Percentiles rank a stretch among this genome's conserved stretches.
These are phyloP conservation scores for Zoanthus solanderi DNA, from an alignment of 92 coral and sea anemone species.

Conservation along the genomic window DNA sequence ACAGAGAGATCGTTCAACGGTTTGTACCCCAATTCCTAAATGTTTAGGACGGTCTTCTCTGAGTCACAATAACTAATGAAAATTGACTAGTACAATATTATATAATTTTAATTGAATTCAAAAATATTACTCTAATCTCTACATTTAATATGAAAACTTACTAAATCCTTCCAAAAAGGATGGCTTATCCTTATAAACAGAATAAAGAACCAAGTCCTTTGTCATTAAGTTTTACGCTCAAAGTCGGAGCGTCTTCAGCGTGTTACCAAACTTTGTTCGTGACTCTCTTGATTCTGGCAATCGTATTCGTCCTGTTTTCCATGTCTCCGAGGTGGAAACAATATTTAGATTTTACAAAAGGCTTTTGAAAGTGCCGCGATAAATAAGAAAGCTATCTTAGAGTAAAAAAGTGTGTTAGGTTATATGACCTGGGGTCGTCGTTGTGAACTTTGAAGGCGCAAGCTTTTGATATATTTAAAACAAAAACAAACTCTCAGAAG, in stretches of 20 bases:
- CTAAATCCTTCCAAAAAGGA: not conserved
- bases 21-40: too few relatives aligned
- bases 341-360: not conserved
- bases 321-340: not conserved
- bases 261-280: not conserved
- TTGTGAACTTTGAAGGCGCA: not conserved
- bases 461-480: not conserved
- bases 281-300: not conserved
- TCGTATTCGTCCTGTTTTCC: not conserved
- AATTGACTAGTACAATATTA: not conserved
- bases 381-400: not conserved
- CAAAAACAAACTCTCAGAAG: not conserved
- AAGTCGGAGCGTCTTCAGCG: not conserved
- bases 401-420: not conserved
- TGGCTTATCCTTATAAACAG: not conserved
- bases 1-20: not conserved
- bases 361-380: not conserved
- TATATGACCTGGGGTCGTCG: not conserved
- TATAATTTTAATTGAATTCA: not conserved
- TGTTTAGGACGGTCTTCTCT: not conserved
- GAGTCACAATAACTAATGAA: not conserved
- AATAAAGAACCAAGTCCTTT: not conserved
- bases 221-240: not conserved
- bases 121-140: not conserved
- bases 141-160: not conserved